phyloP scores from a whole-genome alignment of 2,113 vertebrate genomes.

The Oophaga pumilio region DNA sequence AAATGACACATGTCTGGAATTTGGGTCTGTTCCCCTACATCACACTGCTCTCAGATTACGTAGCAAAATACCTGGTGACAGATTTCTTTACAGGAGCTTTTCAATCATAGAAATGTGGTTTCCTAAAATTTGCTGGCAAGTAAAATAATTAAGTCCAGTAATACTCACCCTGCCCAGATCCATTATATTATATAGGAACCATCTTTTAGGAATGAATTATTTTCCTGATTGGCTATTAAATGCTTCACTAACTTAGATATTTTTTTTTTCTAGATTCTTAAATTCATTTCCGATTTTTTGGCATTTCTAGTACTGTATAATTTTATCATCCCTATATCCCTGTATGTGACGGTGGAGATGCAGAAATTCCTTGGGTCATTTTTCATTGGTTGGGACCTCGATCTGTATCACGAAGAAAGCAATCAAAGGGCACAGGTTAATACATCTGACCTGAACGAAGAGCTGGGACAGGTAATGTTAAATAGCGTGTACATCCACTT shows the following conservation, averaged over 20 bases:
- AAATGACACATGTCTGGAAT: too few relatives aligned
- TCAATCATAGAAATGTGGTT: too few relatives aligned
- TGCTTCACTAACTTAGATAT: neutral
- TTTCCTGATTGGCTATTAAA: too few relatives aligned
- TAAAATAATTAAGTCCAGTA: too few relatives aligned
- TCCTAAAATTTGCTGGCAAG: too few relatives aligned
- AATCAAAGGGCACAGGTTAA: constrained; percentile 97
- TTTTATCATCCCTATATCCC: constrained; percentile 98
- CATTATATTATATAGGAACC: too few relatives aligned
- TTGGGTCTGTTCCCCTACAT: too few relatives aligned
- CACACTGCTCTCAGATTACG: too few relatives aligned
- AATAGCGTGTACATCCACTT: neutral
- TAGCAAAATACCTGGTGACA: too few relatives aligned
- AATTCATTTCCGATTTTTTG: constrained; percentile 97
- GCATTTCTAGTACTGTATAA: constrained; percentile 98
- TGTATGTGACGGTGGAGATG: constrained; percentile 98
- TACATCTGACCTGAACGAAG: constrained; percentile 98
- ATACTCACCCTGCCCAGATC: too few relatives aligned
- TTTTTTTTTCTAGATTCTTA: constrained; percentile 80
- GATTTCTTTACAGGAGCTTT: too few relatives aligned
- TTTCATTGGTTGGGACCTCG: constrained; percentile 97
- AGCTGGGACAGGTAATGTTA: constrained; percentile 89
- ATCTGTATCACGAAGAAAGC: constrained; percentile 94
- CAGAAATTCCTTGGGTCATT: constrained; percentile 98
- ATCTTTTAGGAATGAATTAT: too few relatives aligned